Percentiles rank a stretch among this genome's conserved stretches.
Conservation (phyloP, 2,113 vertebrate genomes). For the Gadus chalcogrammus region DNA sequence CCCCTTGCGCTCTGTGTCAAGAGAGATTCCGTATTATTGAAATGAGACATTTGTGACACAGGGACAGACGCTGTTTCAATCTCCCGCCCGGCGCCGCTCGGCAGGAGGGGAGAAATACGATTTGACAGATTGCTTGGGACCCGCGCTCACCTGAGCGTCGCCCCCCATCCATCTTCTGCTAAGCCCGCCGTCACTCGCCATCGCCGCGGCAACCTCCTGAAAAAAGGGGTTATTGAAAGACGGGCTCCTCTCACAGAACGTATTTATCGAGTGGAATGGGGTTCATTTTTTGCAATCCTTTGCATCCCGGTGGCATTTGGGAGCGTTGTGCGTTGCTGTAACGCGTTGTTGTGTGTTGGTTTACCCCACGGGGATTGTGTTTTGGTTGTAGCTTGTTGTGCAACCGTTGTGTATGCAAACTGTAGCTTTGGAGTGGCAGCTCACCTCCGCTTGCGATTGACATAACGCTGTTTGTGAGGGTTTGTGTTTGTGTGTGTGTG, state of each 20-base stretch:
- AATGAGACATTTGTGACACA: constrained; percentile 61
- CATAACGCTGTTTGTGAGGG: constrained; percentile 19
- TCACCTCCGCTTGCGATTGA: constrained; percentile 41
- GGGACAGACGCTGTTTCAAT: constrained; percentile 1
- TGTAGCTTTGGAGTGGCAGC: constrained; percentile 35
- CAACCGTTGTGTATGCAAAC: constrained; percentile 40
- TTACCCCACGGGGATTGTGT: too few relatives aligned
- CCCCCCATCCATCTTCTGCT: constrained; percentile 16
- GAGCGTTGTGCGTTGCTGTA: too few relatives aligned
- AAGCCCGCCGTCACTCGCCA: constrained; percentile 33
- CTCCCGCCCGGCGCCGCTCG: constrained; percentile 14
- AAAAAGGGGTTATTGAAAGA: too few relatives aligned
- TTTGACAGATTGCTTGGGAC: constrained; percentile 47
- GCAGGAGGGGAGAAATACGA: constrained; percentile 47
- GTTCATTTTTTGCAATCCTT: not conserved
- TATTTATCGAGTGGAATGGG: not conserved
- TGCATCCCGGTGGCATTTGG: too few relatives aligned
- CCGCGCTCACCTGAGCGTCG: constrained; percentile 42
- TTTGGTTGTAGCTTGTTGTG: constrained; percentile 30
- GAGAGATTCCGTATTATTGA: constrained; percentile 61
- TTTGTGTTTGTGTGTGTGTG: constrained; percentile 15
- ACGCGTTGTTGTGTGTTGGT: too few relatives aligned
- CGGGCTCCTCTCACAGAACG: not conserved
- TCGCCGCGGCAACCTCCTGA: constrained; percentile 22
- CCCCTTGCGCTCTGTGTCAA: constrained; percentile 5